phyloP scores from a whole-genome alignment of 1,140 invertebrate species.

The Neodiprion virginianus region DNA sequence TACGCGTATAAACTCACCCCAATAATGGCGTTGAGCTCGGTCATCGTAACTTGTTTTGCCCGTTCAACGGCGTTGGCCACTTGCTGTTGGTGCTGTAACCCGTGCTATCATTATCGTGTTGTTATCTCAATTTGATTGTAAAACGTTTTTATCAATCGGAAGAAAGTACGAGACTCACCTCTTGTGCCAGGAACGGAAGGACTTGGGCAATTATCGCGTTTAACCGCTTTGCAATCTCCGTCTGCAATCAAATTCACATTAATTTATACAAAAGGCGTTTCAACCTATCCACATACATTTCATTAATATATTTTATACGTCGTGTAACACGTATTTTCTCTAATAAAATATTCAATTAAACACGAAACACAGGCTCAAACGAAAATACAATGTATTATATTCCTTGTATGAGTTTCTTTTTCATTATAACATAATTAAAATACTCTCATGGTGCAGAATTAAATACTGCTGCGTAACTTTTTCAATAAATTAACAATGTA shows the following conservation, averaged over 20 bases:
- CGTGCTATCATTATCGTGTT: constrained; percentile 61
- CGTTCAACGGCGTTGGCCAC: constrained; percentile 92
- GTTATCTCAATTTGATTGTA: constrained; percentile 52
- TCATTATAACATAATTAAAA: no score
- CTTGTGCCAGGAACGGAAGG: constrained; percentile 89
- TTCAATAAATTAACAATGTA: no score
- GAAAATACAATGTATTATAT: no score
- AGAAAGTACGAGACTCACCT: constrained; percentile 63
- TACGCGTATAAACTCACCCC: constrained; percentile 70
- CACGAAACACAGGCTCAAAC: no score
- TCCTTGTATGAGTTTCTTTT: no score
- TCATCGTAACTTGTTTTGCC: constrained; percentile 95
- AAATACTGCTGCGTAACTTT: no score
- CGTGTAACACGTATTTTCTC: background rate
- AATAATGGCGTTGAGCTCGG: constrained; percentile 90
- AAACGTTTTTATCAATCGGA: constrained; percentile 40
- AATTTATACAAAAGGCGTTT: background rate
- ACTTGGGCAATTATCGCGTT: constrained; percentile 92
- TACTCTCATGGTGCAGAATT: no score
- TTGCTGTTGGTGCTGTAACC: constrained; percentile 85
- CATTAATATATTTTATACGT: no score
- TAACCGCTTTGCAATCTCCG: constrained; percentile 92
- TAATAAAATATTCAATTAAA: constrained; percentile 7
- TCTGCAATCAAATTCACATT: constrained; percentile 69
- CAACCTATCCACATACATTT: no score